Base-by-base conservation (phyloP, 2,888 invertebrate genomes). In the Pharmacophagus antenor region DNA sequence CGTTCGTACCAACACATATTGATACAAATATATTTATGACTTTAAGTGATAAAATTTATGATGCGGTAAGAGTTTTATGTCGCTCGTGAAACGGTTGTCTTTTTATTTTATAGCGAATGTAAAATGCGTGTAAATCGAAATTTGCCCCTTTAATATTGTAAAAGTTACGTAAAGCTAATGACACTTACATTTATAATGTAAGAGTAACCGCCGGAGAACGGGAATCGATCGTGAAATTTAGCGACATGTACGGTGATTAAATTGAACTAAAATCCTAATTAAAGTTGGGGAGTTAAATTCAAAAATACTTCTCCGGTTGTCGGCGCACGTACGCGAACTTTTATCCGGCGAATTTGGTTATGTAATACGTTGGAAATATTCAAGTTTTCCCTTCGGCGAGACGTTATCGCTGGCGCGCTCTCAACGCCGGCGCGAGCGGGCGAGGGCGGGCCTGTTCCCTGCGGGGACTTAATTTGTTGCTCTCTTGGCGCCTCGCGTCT, bases 391-490 rank as follows among this genome's bases (percentile, higher is more conserved):
- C 81, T 86, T 85, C 80, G 80, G 80, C 82, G 80, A 80, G 84
- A 84, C 85, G 84, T 85, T 88, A 86, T 86, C 86, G 82, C 80
- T 74, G 81, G 80, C 74, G 80, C 77, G 75, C 83, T 84, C 83
- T 87, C 85, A 84, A 75, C 84, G 81, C 81, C 74, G 63, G 58
- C 65, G 65, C 64, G 65, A 51, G 70, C 67, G 66, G 65, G 74
- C 73, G 84, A 77, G 82, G 82, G 81, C 76, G 77, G 74, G 82
- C 80, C 79, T 76, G 77, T 79, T 79, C 83, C 85, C 85, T 82
- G 82, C 84, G 78, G 89, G 85, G 85, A 85, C 88, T 88, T 90
- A 90, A 90, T 90, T 90, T 90, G 89, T 90, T 89, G 89, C 88
- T 88, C 89, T 88, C 89, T 84, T 86, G 89, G 85, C 89, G 87